Conservation (phyloP, 2,113 vertebrate species). For the Vicugna pacos region DNA sequence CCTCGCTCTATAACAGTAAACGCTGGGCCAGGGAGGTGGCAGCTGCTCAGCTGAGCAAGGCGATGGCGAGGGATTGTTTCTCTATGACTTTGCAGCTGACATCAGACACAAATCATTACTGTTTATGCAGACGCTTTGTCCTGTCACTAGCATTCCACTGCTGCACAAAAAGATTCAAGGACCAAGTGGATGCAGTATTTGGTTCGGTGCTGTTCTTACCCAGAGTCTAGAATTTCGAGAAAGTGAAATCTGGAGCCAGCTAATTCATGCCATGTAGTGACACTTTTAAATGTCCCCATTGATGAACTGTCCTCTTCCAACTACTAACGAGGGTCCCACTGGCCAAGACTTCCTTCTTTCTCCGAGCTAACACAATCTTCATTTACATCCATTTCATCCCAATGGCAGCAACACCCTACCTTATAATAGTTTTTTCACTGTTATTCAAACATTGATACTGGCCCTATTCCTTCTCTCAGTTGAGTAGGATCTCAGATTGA, state of each 20-base stretch:
- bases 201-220: constrained; percentile 24
- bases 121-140: constrained; percentile 1
- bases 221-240: constrained; percentile 51
- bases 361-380: neutral
- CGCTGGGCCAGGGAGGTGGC: constrained; percentile 63
- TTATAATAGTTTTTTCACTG: neutral
- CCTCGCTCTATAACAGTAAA: constrained; percentile 52
- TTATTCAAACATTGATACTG: neutral
- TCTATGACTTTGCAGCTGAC: constrained; percentile 40
- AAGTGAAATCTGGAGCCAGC: neutral
- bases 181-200: neutral
- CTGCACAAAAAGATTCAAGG: constrained; percentile 58
- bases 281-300: neutral
- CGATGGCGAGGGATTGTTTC: constrained; percentile 17
- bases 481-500: neutral
- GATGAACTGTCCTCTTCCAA: neutral
- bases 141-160: neutral
- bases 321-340: neutral
- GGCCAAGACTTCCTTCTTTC: neutral
- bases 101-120: constrained; percentile 42
- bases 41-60: constrained; percentile 74
- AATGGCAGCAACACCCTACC: neutral
- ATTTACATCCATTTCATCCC: neutral
- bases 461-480: neutral
- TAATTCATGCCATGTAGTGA: neutral